Conservation (phyloP, 1,140 invertebrate genomes). For the Brachionus manjavacas region DNA sequence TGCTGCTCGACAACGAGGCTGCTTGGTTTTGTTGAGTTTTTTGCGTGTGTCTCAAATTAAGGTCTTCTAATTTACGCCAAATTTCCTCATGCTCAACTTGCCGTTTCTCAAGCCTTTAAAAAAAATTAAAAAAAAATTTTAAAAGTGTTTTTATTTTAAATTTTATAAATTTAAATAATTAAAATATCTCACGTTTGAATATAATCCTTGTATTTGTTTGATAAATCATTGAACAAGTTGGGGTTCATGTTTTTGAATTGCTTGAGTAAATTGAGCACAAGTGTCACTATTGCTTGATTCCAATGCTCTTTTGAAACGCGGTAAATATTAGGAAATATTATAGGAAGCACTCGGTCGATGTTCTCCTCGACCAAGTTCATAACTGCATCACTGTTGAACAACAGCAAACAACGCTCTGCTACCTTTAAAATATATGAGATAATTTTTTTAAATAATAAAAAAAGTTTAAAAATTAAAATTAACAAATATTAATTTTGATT, state of each 20-base stretch:
- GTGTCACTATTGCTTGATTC: conserved; percentile 70
- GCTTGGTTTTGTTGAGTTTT: neutral
- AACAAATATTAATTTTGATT: neutral
- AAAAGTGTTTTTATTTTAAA: neutral
- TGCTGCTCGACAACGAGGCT: neutral
- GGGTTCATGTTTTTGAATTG: conserved; percentile 36
- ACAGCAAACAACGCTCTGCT: conserved; percentile 61
- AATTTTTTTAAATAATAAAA: neutral
- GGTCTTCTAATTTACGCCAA: conserved; percentile 27
- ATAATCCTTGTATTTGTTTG: conserved; percentile 39
- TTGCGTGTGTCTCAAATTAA: conserved; percentile 6
- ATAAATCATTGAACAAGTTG: conserved; percentile 38
- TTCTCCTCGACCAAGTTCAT: conserved; percentile 61
- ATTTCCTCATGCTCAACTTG: conserved; percentile 35
- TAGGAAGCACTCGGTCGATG: conserved; percentile 58
- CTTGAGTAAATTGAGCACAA: conserved; percentile 41
- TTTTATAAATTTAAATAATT: neutral
- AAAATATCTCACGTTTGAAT: neutral
- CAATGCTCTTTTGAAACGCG: conserved; percentile 95
- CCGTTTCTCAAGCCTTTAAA: conserved; percentile 11
- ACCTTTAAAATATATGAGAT: conserved; percentile 46
- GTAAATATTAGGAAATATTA: conserved; percentile 92
- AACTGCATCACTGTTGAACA: conserved; percentile 63
- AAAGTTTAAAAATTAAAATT: neutral
- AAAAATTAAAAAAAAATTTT: neutral